phyloP scores from a whole-genome alignment of 2,113 vertebrate species.

The Neotragus pygmaeus region DNA sequence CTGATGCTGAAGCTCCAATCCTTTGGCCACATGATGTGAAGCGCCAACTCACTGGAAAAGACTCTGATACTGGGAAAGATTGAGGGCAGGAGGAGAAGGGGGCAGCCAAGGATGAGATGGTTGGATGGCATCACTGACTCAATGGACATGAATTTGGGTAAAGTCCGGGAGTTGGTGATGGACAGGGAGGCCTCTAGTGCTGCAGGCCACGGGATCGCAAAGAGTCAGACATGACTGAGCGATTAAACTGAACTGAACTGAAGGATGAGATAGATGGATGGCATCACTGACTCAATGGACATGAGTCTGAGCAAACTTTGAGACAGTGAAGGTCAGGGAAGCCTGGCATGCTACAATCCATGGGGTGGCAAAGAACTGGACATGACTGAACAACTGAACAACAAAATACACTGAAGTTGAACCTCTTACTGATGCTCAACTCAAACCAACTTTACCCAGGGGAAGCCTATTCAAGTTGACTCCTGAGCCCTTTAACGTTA shows the following conservation, averaged over 20 bases:
- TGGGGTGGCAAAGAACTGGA: not conserved
- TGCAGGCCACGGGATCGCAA: not conserved
- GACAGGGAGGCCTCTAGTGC: not conserved
- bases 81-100: not conserved
- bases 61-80: not conserved
- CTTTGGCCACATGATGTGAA: not conserved
- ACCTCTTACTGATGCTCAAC: not conserved
- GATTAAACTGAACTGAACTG: not conserved
- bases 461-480: not conserved
- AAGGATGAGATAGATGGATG: not conserved
- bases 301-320: not conserved
- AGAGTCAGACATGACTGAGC: accelerated
- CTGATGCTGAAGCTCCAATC: not conserved
- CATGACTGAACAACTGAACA: not conserved
- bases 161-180: not conserved
- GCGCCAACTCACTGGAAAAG: not conserved
- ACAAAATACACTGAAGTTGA: not conserved
- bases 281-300: not conserved
- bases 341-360: not conserved
- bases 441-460: not conserved
- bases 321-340: not conserved
- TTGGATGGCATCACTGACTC: not conserved
- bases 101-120: not conserved
- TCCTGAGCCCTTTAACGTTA: not conserved
- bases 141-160: not conserved